Evolutionary conservation across 2,113 vertebrate species (phyloP).

Genomic region (Clarias macrocephalus): DNA sequence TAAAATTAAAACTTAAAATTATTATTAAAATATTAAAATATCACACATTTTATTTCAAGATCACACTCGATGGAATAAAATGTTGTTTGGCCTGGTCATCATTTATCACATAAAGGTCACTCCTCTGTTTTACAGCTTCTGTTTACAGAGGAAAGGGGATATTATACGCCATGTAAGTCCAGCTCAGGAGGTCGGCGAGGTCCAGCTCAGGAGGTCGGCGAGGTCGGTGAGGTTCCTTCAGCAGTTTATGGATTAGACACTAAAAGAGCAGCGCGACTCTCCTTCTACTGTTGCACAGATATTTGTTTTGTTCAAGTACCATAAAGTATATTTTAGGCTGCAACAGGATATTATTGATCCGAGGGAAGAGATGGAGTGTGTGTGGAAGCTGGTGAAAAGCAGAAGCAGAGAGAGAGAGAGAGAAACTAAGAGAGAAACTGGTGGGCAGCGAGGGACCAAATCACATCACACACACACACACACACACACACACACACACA

Average conservation of each 20-base stretch:
- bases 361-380: not conserved
- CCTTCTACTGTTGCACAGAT: not conserved
- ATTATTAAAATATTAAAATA: not conserved
- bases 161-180: not conserved
- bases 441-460: not conserved
- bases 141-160: not conserved
- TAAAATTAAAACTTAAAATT: not conserved
- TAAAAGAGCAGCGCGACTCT: slow-evolving; percentile 1
- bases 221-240: not conserved
- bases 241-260: slow-evolving; percentile 2
- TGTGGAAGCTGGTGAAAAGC: not conserved
- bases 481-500: no score
- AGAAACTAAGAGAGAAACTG: not conserved
- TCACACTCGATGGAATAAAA: not conserved
- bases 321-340: slow-evolving; percentile 11
- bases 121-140: not conserved
- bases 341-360: slow-evolving; percentile 19
- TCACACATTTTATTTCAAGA: not conserved
- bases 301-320: not conserved
- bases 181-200: not conserved
- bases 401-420: not conserved
- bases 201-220: not conserved
- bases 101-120: not conserved
- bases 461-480: no score
- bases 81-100: not conserved